Conservation (phyloP, 2,113 vertebrate genomes). For the Machaerirhynchus nigripectus region DNA sequence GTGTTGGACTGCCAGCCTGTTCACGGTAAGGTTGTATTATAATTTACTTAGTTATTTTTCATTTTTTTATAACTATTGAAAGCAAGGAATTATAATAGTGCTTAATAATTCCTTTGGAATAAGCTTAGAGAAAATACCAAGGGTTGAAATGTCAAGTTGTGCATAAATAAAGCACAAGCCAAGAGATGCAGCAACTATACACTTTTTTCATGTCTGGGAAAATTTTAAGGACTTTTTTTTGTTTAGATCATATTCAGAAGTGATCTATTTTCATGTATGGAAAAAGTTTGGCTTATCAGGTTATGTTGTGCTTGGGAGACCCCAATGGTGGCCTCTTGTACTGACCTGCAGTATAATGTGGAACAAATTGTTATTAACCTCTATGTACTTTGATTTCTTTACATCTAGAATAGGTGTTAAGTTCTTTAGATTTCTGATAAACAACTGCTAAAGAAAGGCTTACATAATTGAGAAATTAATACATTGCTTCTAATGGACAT, state of each 20-base stretch:
- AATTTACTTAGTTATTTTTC: neutral
- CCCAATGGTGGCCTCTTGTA: neutral
- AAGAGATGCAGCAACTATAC: neutral
- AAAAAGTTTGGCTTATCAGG: neutral
- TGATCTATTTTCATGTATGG: neutral
- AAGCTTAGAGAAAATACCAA: neutral
- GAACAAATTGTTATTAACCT: neutral
- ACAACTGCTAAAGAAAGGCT: neutral
- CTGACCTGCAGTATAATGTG: neutral
- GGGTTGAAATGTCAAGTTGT: neutral
- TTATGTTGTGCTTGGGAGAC: neutral
- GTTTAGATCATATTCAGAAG: neutral
- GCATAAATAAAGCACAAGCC: neutral
- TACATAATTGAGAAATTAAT: neutral
- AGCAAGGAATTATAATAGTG: neutral
- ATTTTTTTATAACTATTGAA: neutral
- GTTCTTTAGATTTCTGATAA: neutral
- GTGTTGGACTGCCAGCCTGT: conserved; percentile 95
- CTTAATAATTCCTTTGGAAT: neutral
- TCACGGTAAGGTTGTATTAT: conserved; percentile 77
- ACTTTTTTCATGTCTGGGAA: neutral
- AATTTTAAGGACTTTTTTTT: neutral
- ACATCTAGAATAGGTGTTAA: neutral
- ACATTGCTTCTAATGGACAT: neutral
- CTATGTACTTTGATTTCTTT: neutral